Evolutionary conservation across 92 coral and sea anemone species (phyloP), one percentile per base, ranked within the genome.

Genomic region (Pocillopora meandrina): DNA sequence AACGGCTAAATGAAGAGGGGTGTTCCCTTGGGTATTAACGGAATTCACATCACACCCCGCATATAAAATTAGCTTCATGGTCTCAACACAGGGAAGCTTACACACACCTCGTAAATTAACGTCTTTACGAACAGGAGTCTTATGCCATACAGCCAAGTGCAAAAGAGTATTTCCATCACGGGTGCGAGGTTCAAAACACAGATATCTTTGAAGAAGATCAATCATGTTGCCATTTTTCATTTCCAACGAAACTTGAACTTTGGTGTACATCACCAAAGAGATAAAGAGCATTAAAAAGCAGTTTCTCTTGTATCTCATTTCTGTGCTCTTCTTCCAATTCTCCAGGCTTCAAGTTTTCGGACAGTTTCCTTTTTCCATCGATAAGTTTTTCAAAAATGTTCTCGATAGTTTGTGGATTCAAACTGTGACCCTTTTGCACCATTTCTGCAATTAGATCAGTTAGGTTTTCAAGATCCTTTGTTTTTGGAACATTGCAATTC

Each of bases 361-460:
- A 2, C 7, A 42, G 49, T 82, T 84, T 89, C 35, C 52, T 84
- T 75, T 63, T 87, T 75, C 86, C 95, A 19, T 65, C 58, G 20
- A 89, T 65, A 0, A 85, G 85, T 59, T 84, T 81, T 55, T 62
- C 77, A 62, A 89, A 84, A 2, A 92, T 87, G 59, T 89, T 91
- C 2, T 12, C 57, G 33, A 92, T 65, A 71, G 87, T 76, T 56
- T 60, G 62, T 61, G 73, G 80, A 20, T 83, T 79, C 56, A 91
- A 91, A 65, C 78, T 15, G 13, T 67, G 80, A 21, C 83, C 87
- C 21, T 87, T 77, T 13, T 92, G 93, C 11, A 92, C 77, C 89
- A 89, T 92, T 65, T 89, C 89, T 47, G 90, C 89, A 74, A 89
- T 89, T 65, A 89, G 82, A 47, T 92, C 89, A 4, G 88, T 89